Evolutionary conservation across 1,140 invertebrate genomes (phyloP).

Genomic region (Aphidius gifuensis): DNA sequence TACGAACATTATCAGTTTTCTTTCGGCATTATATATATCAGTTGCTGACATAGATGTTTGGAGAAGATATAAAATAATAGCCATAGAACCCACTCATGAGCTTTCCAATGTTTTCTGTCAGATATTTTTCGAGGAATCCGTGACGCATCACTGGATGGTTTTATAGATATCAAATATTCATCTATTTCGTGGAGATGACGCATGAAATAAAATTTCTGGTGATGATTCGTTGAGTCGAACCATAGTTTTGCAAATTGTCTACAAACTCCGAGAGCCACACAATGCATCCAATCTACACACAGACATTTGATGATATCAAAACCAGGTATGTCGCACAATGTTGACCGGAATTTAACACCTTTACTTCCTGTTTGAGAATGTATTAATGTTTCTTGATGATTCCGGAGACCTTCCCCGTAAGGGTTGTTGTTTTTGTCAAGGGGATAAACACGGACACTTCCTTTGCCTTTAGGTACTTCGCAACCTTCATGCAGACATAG

Average conservation of each 20-base stretch:
- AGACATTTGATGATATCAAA: conserved; percentile 21
- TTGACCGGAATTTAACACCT: conserved; percentile 10
- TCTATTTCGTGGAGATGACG: too few relatives aligned
- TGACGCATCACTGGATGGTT: too few relatives aligned
- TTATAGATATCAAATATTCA: too few relatives aligned
- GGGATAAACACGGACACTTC: conserved; percentile 27
- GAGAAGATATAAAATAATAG: conserved; percentile 32
- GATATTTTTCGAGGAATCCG: too few relatives aligned
- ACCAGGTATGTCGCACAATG: conserved; percentile 15
- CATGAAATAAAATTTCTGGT: conserved; percentile 30
- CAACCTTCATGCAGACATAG: conserved; percentile 32
- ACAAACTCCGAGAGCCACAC: conserved; percentile 29
- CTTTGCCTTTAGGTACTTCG: conserved; percentile 21
- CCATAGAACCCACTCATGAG: conserved; percentile 36
- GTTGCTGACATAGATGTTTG: conserved; percentile 24
- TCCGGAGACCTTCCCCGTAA: conserved; percentile 27
- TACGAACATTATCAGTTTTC: conserved; percentile 30
- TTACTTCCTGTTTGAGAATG: conserved; percentile 5
- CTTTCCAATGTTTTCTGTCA: conserved; percentile 33
- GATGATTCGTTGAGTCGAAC: conserved; percentile 28
- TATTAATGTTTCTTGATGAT: conserved; percentile 20
- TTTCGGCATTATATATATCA: conserved; percentile 23
- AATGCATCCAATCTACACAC: conserved; percentile 34
- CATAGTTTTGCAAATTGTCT: conserved; percentile 26
- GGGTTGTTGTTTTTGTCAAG: conserved; percentile 18